phyloP scores from a whole-genome alignment of 2,113 vertebrate genomes.

The Tragelaphus strepsiceros region DNA sequence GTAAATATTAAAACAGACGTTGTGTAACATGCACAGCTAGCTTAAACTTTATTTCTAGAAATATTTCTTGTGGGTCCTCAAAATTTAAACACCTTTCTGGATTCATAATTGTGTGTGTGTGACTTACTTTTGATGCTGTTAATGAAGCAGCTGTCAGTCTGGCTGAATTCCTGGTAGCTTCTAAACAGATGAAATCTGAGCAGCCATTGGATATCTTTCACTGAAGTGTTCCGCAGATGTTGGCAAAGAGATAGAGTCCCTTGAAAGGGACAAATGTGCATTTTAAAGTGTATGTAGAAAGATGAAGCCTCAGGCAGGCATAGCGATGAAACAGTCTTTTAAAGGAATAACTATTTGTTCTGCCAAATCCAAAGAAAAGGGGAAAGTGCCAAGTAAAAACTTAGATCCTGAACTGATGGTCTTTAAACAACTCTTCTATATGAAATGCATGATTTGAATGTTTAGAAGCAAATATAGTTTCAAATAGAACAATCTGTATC shows the following conservation, averaged over 20 bases:
- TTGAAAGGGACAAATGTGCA: slow-evolving; percentile 22
- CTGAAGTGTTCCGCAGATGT: background rate
- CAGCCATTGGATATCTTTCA: background rate
- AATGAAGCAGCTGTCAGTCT: background rate
- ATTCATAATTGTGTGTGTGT: background rate
- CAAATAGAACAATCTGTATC: background rate
- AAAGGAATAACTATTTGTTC: slow-evolving; percentile 10
- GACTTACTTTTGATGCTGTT: background rate
- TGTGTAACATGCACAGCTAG: background rate
- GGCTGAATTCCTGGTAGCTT: background rate
- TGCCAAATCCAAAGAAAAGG: slow-evolving; percentile 23
- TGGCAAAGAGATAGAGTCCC: background rate
- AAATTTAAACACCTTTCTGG: background rate
- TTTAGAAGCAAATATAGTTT: background rate
- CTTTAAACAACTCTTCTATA: background rate
- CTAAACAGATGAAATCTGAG: background rate
- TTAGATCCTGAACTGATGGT: background rate
- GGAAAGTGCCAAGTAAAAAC: background rate
- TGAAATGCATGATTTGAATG: background rate
- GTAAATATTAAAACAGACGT: background rate
- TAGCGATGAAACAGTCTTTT: background rate
- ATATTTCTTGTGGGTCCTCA: background rate
- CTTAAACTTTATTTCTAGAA: background rate
- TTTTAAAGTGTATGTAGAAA: background rate
- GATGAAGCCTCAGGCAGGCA: background rate